Evolutionary conservation across 2,888 invertebrate species (phyloP), one percentile per base, ranked within the genome.

Genomic region (Ophraella communa): DNA sequence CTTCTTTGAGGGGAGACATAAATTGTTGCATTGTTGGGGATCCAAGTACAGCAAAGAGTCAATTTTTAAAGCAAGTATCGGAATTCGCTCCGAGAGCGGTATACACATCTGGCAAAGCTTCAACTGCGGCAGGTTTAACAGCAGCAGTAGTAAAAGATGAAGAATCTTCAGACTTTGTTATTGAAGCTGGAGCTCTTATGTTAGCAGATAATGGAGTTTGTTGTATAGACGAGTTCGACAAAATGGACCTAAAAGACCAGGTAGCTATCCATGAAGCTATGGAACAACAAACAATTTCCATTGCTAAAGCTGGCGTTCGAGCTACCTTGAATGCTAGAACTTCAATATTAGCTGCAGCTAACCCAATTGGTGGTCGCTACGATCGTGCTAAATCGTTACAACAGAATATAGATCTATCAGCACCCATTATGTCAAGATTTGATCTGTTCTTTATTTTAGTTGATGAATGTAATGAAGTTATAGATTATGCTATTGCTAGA

Each of bases 101-200:
- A 4, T 99, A 99, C 82, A 99, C 99, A 0, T 98, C 97, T 44
- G 75, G 99, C 5, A 99, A 99, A 84, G 99, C 98, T 0, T 98
- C 97, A 0, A 92, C 92, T 1, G 98, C 99, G 0, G 98, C 99
- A 55, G 99, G 99, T 86, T 86, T 99, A 52, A 99, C 99, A 0
- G 99, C 99, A 0, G 99, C 99, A 17, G 99, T 99, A 0, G 98
- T 99, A 0, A 90, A 88, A 83, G 99, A 99, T 79, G 98, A 99
- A 81, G 99, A 99, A 81, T 94, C 97, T 0, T 92, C 92, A 69
- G 98, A 99, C 84, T 99, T 98, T 83, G 98, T 99, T 7, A 99
- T 99, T 68, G 99, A 99, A 85, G 99, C 98, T 5, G 99, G 98
- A n/a, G 99, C 99, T 0, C 84, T 99, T 27, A 98, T 99, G 98